Evolutionary conservation across 2,797 vertebrate species (phyloP).

Genomic region (Onychomys torridus): DNA sequence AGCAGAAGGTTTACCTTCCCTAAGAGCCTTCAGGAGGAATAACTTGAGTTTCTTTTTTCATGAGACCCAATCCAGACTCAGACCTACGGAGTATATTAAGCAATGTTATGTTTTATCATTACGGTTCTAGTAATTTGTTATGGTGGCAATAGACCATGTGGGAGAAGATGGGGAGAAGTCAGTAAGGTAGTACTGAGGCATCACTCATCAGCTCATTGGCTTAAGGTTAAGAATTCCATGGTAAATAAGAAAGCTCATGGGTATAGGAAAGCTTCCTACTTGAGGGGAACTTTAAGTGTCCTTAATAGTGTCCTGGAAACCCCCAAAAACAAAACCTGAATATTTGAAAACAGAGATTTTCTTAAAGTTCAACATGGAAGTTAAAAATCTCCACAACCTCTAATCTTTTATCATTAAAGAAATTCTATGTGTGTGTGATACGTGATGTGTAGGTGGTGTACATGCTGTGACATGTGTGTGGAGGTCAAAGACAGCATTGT

Average conservation of each 20-base stretch:
- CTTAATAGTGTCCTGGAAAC: not conserved
- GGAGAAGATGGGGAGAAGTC: not conserved
- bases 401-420: not conserved
- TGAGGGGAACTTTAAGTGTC: not conserved
- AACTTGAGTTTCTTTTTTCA: not conserved
- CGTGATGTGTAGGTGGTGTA: not conserved
- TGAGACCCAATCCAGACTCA: not conserved
- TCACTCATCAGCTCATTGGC: not conserved
- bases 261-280: not conserved
- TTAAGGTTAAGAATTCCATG: not conserved
- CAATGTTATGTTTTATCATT: not conserved
- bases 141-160: not conserved
- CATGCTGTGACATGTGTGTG: not conserved
- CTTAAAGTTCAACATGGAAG: not conserved
- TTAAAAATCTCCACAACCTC: not conserved
- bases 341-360: not conserved
- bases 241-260: not conserved
- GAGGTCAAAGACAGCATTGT: not conserved
- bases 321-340: not conserved
- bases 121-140: not conserved
- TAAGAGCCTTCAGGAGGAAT: not conserved
- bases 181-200: not conserved
- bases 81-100: not conserved
- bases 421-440: not conserved
- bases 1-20: not conserved